These are phyloP conservation scores for Rhyacichthys aspro DNA, from an alignment of 2,797 vertebrate species.

Conservation along the genomic window DNA sequence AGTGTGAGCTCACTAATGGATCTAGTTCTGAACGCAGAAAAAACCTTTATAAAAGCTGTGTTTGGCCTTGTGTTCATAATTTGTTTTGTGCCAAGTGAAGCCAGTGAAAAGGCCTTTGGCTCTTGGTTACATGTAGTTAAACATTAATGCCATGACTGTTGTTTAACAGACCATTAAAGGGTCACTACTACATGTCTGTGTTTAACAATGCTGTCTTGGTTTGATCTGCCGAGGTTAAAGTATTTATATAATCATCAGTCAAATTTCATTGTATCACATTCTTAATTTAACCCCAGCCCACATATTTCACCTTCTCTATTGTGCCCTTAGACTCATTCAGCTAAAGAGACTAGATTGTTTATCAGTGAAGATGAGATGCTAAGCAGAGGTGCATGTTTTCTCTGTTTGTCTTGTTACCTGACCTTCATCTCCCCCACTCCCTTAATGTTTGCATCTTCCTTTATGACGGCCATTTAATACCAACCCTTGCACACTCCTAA, in stretches of 20 bases:
- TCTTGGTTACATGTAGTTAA: constrained; percentile 5
- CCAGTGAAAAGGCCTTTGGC: background rate
- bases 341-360: too few relatives aligned
- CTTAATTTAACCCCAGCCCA: too few relatives aligned
- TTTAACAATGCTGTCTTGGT: background rate
- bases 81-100: background rate
- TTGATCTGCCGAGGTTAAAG: background rate
- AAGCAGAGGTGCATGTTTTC: too few relatives aligned
- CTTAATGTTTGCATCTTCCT: constrained; percentile 11
- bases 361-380: too few relatives aligned
- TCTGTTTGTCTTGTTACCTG: too few relatives aligned
- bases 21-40: background rate
- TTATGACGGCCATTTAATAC: constrained; percentile 15
- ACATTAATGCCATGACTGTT: constrained; percentile 10
- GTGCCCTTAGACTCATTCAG: too few relatives aligned
- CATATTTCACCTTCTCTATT: too few relatives aligned
- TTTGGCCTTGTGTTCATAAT: background rate
- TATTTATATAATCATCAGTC: too few relatives aligned
- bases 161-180: constrained; percentile 6
- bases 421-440: too few relatives aligned
- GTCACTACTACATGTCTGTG: constrained; percentile 1
- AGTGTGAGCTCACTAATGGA: constrained; percentile 1
- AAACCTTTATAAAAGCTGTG: background rate
- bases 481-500: background rate
- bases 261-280: too few relatives aligned